A percentile compares a stretch with the other conserved stretches of the same genome.
These are phyloP conservation scores for Ctenodactylus gundi DNA, from an alignment of 2,113 vertebrate species.

Conservation along the genomic window DNA sequence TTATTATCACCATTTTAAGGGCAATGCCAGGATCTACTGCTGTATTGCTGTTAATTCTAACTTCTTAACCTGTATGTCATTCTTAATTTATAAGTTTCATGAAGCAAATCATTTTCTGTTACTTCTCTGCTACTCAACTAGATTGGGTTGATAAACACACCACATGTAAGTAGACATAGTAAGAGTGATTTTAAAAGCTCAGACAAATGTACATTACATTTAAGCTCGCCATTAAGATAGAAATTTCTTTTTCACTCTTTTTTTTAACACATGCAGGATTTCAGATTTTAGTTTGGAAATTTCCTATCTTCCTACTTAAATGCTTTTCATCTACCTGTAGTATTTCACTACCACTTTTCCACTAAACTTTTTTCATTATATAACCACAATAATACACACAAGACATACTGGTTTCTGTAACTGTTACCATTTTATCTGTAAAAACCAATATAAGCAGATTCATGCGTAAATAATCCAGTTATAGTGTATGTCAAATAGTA, in stretches of 20 bases:
- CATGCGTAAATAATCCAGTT: background rate
- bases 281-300: background rate
- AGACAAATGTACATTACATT: background rate
- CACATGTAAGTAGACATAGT: background rate
- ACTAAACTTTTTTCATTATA: slow-evolving; percentile 6
- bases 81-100: background rate
- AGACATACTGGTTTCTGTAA: too few species aligned
- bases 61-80: background rate
- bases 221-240: background rate
- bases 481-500: background rate
- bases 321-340: background rate
- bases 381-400: background rate
- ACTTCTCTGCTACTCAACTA: background rate
- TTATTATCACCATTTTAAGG: background rate
- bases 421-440: slow-evolving; percentile 39
- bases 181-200: slow-evolving; percentile 1
- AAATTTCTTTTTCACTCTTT: background rate
- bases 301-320: background rate
- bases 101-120: background rate
- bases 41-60: background rate
- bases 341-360: background rate
- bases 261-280: background rate
- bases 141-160: background rate
- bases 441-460: background rate
- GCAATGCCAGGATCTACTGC: background rate